Base-by-base conservation (phyloP, 2,888 invertebrate species). In the Andrena bicolor region DNA sequence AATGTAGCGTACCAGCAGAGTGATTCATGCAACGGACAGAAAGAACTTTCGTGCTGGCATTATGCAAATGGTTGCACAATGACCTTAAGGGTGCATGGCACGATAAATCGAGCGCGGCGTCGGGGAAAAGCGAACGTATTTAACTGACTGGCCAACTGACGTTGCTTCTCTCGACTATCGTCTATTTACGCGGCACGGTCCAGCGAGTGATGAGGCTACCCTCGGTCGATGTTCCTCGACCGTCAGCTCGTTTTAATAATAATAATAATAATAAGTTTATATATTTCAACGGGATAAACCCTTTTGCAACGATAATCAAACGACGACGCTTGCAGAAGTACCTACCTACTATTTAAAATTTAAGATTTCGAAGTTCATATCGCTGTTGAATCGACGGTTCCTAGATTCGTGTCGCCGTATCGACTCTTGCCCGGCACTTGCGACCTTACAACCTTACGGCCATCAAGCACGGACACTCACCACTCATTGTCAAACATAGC, bases 51-150 rank as follows among this genome's bases (percentile, higher is more conserved):
- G 30, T 20, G 20, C 20, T 13, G 58, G 65, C 30, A 66, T 83
- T 74, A 48, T 66, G 80, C 70, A 76, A 80, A 80, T 80, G 49
- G 60, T 58, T 73, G 64, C 70, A 69, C 64, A 56, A 70, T 53
- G 60, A 48, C 53, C 76, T 32, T 16, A 60, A 35, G 56, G 70
- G 65, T 32, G 70, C 41, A 35, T 63, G 78, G 20, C 65, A 56
- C 61, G 71, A 70, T 69, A 53, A 81, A 78, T 76, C 77, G 64
- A 77, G 79, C 74, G 58, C 53, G 65, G 60, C 51, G 23, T 61
- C 65, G 51, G 60, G 53, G 26, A 30, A 61, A 76, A 70, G 41
- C 49, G 30, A 58, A 58, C 69, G 64, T 23, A 26, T 26, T 61
- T 16, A 28, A 68, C 41, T 41, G 23, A 13, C 56, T 20, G 53